A percentile compares a stretch with the other conserved stretches of the same genome.
Conservation (phyloP, 2,113 vertebrate genomes). For the Zosterops lateralis region DNA sequence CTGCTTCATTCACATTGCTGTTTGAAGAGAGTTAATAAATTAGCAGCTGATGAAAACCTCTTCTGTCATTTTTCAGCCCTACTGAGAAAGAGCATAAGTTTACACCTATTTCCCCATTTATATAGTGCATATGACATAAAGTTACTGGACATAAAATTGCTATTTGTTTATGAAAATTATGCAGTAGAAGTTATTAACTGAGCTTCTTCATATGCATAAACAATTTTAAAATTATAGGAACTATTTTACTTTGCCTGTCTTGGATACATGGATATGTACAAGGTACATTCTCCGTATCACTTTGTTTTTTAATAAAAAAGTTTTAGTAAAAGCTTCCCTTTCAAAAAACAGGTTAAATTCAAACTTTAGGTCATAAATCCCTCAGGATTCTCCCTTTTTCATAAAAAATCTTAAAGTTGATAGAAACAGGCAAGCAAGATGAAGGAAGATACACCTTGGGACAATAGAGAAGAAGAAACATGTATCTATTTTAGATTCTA, state of each 20-base stretch:
- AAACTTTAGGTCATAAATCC: background rate
- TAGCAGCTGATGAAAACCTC: background rate
- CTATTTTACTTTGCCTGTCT: background rate
- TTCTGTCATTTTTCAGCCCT: background rate
- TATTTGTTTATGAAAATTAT: background rate
- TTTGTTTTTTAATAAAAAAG: background rate
- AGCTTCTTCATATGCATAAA: background rate
- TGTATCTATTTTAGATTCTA: background rate
- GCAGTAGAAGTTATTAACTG: background rate
- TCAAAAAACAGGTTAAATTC: background rate
- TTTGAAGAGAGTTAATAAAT: background rate
- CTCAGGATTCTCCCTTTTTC: rapidly evolving
- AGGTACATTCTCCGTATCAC: background rate
- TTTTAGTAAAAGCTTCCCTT: background rate
- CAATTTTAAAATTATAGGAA: background rate
- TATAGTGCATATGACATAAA: background rate
- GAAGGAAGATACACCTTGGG: background rate
- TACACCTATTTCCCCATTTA: background rate
- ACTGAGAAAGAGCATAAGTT: background rate
- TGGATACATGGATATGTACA: background rate
- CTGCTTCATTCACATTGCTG: background rate
- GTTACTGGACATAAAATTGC: background rate
- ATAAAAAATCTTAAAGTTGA: background rate
- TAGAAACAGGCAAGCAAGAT: background rate
- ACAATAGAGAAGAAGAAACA: background rate